A percentile compares a stretch with the other conserved stretches of the same genome.
phyloP scores from a whole-genome alignment of 2,797 vertebrate species.

The Sus cebifrons region DNA sequence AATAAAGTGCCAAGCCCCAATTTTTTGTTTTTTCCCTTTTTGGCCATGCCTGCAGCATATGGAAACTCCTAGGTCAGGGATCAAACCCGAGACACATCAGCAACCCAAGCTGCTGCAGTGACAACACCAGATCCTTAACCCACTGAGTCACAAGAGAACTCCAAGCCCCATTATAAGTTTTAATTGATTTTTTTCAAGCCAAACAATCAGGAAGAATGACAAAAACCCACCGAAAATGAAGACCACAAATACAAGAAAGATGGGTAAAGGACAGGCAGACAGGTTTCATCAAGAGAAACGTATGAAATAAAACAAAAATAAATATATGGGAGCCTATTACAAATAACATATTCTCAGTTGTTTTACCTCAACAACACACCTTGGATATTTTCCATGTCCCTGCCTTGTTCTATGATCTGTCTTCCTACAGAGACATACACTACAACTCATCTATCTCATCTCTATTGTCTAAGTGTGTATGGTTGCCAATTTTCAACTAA shows the following conservation, averaged over 20 bases:
- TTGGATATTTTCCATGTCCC: background rate
- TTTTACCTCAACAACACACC: background rate
- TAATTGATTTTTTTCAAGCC: background rate
- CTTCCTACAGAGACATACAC: background rate
- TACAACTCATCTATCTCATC: background rate
- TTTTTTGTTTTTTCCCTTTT: no score
- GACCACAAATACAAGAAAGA: background rate
- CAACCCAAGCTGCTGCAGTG: no score
- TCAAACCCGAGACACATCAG: no score
- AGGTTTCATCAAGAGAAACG: background rate
- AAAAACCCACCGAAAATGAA: background rate
- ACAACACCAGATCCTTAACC: no score
- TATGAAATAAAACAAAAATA: background rate
- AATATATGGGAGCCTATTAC: background rate
- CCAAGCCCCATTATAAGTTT: background rate
- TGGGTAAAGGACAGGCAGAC: background rate
- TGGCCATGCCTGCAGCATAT: no score
- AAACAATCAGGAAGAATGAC: slow-evolving; percentile 18
- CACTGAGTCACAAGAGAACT: no score
- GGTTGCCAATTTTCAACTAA: background rate
- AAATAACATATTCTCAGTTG: background rate
- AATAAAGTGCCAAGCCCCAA: background rate
- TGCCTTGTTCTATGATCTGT: background rate
- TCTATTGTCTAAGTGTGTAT: background rate
- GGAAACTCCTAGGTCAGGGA: no score